A percentile compares a stretch with the other conserved stretches of the same genome.
These are phyloP conservation scores for Oceanodroma tethys DNA, from an alignment of 2,113 vertebrate genomes.

Conservation along the genomic window DNA sequence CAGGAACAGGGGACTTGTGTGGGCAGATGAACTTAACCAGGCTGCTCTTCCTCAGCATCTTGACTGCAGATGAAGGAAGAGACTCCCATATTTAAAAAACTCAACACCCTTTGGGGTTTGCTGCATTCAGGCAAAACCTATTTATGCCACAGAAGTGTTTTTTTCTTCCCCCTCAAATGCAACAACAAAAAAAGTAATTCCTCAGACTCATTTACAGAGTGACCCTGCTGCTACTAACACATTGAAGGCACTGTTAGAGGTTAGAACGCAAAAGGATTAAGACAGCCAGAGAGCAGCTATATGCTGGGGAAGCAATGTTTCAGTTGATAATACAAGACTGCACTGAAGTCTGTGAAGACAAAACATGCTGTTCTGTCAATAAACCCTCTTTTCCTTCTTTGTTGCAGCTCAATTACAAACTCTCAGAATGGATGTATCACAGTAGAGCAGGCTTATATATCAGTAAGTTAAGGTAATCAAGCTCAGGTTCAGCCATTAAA, in stretches of 20 bases:
- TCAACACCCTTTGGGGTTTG: neutral
- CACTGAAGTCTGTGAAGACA: neutral
- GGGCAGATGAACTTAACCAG: neutral
- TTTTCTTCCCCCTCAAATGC: neutral
- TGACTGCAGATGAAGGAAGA: neutral
- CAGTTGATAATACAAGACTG: neutral
- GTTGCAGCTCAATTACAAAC: neutral
- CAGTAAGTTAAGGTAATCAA: neutral
- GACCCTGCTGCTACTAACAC: neutral
- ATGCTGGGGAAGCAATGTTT: neutral
- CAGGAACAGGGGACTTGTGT: neutral
- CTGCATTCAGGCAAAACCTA: neutral
- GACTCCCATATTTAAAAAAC: neutral
- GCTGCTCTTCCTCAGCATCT: neutral
- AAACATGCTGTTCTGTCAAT: neutral
- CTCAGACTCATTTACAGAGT: neutral
- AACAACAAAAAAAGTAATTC: neutral
- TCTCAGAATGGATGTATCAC: neutral
- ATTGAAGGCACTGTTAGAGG: neutral
- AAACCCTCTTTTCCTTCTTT: neutral
- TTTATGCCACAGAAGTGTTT: neutral
- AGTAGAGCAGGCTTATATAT: neutral
- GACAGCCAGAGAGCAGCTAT: neutral
- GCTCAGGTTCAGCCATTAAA: neutral
- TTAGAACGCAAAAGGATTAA: neutral